Base-by-base conservation (phyloP, 2,888 invertebrate genomes). In the Brassicogethes aeneus region DNA sequence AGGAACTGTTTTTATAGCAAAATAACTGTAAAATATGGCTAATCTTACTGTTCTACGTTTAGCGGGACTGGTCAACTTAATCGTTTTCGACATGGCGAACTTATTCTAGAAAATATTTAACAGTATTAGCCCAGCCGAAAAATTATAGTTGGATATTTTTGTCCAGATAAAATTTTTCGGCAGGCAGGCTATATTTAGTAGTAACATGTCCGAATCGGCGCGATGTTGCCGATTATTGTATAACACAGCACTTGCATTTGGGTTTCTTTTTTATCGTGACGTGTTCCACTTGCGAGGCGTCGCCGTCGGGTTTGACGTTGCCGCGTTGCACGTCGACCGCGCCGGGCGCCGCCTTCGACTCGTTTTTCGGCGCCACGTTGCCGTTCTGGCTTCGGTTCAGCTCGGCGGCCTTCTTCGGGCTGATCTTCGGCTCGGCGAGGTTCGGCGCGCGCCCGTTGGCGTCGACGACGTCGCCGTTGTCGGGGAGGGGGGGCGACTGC, bases 241-340 rank as follows among this genome's bases (percentile, higher is more conserved):
- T 77, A 67, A 87, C 87, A 77, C 93, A 93, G 77, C 92, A 92
- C 70, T 88, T 85, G 80, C 91, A 91, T 75, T 90, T 91, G 71
- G 87, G 88, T 75, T 91, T 92, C 78, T 92, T 92, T 77, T 92
- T 91, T 66, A 92, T 80, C 65, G 87, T 85, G 63, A 93, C 88
- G 70, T 87, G 90, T 70, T 92, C 92, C 52, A 90, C 86, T 70
- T 89, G 88, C 60, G 75, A 74, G 48, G 76, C 76, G 56, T 78
- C 79, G 31, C 61, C 64, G 46, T 85, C 83, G 57, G 82, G 84
- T 56, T 74, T 72, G 43, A 84, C 81, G 45, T 82, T 76, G 52
- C 80, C 82, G 54, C 77, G 73, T 58, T 85, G 82, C 45, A 88
- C 82, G 59, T 82, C 82, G 44, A 83, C 77, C 33, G 73, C 71